Evolutionary conservation across 2,797 vertebrate genomes (phyloP), one percentile per base, ranked within the genome.

Genomic region (Sebastes goodei): DNA sequence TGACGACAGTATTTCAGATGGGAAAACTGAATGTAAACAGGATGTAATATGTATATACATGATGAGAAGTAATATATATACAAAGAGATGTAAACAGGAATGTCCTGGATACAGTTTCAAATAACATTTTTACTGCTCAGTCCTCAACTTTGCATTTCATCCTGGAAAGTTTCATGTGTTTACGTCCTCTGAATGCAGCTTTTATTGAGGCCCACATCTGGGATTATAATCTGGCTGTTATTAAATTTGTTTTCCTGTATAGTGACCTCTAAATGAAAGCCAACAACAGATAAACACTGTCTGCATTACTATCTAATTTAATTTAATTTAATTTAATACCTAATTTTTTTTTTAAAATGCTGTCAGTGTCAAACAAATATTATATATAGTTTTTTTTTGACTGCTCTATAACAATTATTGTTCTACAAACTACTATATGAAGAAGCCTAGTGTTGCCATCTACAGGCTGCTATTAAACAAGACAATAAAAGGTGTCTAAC

Each of bases 371-470:
- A 46, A 63, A 27, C 60, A 32, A 32, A 21, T 32, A 8, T 46
- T 35, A 9, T 8, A 29, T 20, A 8, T 4, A 10, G 6, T 9
- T n/a, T 65, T 65, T 17, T 2, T 29, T 29, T 29, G 6, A 1
- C 23, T 71, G 27, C 2, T 32, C 11, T 29, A 10, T 20, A 27
- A 23, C 14, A 32, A 52, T 62, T 53, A 21, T 46, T 46, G 15
- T 46, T 0, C 42, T 17, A 46, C 42, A 46, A n/a, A n/a, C n/a
- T n/a, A 7, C 42, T 42, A n/a, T 7, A 56, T 29, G 10, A 42
- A 46, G 33, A 30, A 65, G 46, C 15, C 2, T 38, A 23, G n/a
- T 33, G 76, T 81, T 87, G 87, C 86, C 87, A 85, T 82, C 86
- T 89, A 82, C 81, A 80, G 83, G 80, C 79, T 46, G 56, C 52